Conservation (phyloP, 2,113 vertebrate species). For the Oryzias javanicus region DNA sequence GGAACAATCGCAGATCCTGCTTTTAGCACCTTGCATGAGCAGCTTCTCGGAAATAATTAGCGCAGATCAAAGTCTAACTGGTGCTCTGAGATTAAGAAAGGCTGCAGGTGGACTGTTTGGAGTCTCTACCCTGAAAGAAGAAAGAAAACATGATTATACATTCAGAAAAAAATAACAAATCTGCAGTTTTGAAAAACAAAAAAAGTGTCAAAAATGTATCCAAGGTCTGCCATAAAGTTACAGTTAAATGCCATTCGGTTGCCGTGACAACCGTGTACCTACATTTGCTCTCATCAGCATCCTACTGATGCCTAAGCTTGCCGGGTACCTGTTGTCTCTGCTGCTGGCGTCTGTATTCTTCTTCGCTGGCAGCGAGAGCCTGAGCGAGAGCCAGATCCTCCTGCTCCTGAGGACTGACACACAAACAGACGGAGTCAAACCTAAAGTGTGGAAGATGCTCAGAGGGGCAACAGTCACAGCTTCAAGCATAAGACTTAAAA, state of each 20-base stretch:
- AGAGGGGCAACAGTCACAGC: too few relatives aligned
- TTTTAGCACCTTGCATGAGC: slow-evolving; percentile 34
- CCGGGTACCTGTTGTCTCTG: slow-evolving; percentile 83
- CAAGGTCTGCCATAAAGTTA: not conserved
- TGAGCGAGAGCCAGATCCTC: slow-evolving; percentile 93
- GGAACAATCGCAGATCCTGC: slow-evolving; percentile 45
- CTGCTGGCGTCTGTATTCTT: slow-evolving; percentile 87
- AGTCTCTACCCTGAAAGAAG: slow-evolving; percentile 64
- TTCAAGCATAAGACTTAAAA: too few relatives aligned
- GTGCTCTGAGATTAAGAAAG: slow-evolving; percentile 65
- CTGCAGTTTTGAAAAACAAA: not conserved
- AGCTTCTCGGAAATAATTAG: slow-evolving; percentile 27
- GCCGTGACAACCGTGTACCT: slow-evolving; percentile 65
- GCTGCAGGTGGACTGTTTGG: slow-evolving; percentile 75
- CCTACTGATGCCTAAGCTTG: slow-evolving; percentile 74
- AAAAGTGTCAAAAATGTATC: not conserved
- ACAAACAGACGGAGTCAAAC: slow-evolving; percentile 11
- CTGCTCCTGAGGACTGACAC: slow-evolving; percentile 89
- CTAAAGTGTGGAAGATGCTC: too few relatives aligned
- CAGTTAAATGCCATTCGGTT: slow-evolving; percentile 1
- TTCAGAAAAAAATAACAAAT: slow-evolving; percentile 5
- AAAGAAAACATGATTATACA: slow-evolving; percentile 5
- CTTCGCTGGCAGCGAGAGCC: slow-evolving; percentile 93
- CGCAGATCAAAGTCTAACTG: slow-evolving; percentile 29
- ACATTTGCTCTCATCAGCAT: slow-evolving; percentile 65